Base-by-base conservation (phyloP, 2,888 invertebrate species). In the Leptopilina syphax region DNA sequence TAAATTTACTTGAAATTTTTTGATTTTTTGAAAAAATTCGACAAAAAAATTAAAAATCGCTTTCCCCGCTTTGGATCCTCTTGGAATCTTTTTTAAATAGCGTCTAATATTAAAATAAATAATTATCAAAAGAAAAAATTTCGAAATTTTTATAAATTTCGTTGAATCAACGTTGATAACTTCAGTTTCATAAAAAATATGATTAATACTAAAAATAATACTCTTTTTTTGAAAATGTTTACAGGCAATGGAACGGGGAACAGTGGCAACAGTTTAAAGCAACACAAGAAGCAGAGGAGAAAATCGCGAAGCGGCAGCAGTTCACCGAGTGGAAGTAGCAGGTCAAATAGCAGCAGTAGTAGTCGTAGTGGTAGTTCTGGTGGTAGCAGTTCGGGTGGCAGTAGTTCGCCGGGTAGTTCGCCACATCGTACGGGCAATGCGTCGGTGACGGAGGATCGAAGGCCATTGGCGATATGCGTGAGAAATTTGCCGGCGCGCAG, bases 391-490 rank as follows among this genome's bases (percentile, higher is more conserved):
- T 88, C 94, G 92, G 89, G 88, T 65, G 94, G 93, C 82, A 94
- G 94, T 84, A 93, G 93, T 88, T 94, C 95, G 83, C 93, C 95
- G 80, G 94, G 94, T 86, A 90, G 90, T 82, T 94, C 88, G 90
- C 93, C 90, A 86, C 93, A 92, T 91, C 92, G 91, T 85, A 91
- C 89, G 87, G 90, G 90, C 73, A 91, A 91, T 83, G 90, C 91
- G 78, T 91, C 92, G 79, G 94, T 95, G 92, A 94, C 93, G 80
- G 94, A 96, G 86, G 96, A 96, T 88, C 94, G 95, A 87, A 94
- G 97, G 90, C 97, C 97, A 81, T 93, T 97, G 88, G 97, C 97
- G 84, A 97, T 98, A 91, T 97, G 97, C 93, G 97, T 98, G 87
- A 95, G 96, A 90, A 98, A 98, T 93, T 94, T 98, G 89, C 98